Evolutionary conservation across 2,888 invertebrate species (phyloP).

Genomic region (Epinotia demarniana): DNA sequence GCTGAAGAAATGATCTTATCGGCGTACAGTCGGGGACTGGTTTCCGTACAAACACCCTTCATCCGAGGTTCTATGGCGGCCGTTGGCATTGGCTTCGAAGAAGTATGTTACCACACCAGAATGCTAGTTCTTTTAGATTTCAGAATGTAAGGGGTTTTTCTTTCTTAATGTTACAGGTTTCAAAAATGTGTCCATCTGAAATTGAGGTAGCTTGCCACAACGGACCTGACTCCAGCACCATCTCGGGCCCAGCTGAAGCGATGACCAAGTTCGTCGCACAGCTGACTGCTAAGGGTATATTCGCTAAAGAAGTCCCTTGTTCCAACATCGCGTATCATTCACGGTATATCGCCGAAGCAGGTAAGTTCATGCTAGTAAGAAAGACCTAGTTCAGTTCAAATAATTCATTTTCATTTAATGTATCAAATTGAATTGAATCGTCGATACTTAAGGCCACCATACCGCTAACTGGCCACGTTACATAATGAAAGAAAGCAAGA

Average conservation of each 20-base stretch:
- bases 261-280: conserved; percentile 79
- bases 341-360: conserved; percentile 87
- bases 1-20: conserved; percentile 91
- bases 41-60: conserved; percentile 86
- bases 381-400: too few relatives aligned
- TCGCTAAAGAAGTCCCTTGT: conserved; percentile 71
- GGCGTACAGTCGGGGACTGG: conserved; percentile 91
- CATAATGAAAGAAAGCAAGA: neutral
- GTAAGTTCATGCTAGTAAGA: conserved; percentile 64
- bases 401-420: neutral
- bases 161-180: conserved; percentile 39
- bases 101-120: conserved; percentile 58
- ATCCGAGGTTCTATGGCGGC: conserved; percentile 93
- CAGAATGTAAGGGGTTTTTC: neutral
- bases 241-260: conserved; percentile 87
- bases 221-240: conserved; percentile 88
- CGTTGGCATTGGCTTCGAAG: conserved; percentile 85
- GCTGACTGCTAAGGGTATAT: conserved; percentile 55
- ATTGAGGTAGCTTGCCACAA: conserved; percentile 90
- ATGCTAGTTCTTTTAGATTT: neutral
- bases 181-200: conserved; percentile 75
- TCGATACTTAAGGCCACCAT: neutral
- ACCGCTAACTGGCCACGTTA: neutral
- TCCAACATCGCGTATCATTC: conserved; percentile 93
- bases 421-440: neutral